phyloP scores from a whole-genome alignment of 2,113 vertebrate species.

The Passer montanus region DNA sequence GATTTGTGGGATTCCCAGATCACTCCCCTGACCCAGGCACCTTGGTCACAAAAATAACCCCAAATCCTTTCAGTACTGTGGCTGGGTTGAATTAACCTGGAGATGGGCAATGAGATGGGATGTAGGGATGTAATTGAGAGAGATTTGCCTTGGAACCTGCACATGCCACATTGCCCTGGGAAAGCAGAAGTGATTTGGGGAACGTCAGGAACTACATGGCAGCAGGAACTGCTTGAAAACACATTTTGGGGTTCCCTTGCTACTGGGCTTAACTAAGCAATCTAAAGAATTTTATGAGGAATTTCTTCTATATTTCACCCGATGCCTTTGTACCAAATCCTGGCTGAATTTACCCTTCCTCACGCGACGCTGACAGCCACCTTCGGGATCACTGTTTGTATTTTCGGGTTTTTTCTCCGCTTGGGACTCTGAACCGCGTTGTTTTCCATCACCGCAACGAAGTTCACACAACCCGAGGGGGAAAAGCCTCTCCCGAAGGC shows the following conservation, averaged over 20 bases:
- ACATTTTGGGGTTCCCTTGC: no score
- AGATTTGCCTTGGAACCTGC: background rate
- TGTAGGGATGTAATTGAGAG: background rate
- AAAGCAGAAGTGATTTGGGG: background rate
- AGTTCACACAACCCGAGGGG: background rate
- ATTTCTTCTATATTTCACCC: background rate
- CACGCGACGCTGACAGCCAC: fast-evolving
- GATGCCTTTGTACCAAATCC: background rate
- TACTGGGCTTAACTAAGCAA: background rate
- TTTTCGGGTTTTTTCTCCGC: fast-evolving
- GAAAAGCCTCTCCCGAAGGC: background rate
- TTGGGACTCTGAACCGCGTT: background rate
- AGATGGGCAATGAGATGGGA: background rate
- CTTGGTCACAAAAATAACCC: background rate
- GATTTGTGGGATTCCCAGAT: background rate
- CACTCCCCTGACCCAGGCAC: background rate
- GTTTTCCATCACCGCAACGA: fast-evolving
- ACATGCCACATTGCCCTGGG: fast-evolving
- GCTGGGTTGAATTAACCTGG: background rate
- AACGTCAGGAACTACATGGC: fast-evolving
- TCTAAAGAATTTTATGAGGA: background rate
- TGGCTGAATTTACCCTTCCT: background rate
- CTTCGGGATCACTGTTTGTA: background rate
- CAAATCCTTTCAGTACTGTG: background rate
- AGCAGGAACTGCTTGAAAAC: background rate